A percentile compares a stretch with the other conserved stretches of the same genome.
Conservation (phyloP, 2,797 vertebrate genomes). For the Spatula clypeata region DNA sequence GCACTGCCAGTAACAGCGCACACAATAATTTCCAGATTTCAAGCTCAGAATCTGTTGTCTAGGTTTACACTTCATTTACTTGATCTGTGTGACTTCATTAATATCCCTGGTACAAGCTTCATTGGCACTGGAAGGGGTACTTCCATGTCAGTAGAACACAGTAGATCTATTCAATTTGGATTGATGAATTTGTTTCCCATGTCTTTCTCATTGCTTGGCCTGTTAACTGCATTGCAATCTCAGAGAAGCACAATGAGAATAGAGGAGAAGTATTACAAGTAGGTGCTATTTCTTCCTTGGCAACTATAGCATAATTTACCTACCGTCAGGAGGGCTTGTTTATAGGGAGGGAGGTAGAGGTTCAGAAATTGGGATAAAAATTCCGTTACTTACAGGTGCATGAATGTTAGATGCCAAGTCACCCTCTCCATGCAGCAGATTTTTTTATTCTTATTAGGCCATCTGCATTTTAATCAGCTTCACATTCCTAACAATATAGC, state of each 20-base stretch:
- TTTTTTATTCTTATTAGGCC: background rate
- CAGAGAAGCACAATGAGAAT: background rate
- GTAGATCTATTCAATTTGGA: background rate
- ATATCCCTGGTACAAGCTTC: background rate
- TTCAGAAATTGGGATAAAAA: background rate
- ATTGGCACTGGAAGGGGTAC: background rate
- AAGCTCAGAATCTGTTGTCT: background rate
- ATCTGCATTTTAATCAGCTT: background rate
- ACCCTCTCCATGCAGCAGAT: background rate
- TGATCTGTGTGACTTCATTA: background rate
- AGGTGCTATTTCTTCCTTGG: background rate
- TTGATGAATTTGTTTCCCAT: background rate
- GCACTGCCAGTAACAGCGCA: background rate
- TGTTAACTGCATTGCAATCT: fast-evolving
- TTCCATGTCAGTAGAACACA: background rate
- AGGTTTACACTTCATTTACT: background rate
- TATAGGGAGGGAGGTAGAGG: background rate
- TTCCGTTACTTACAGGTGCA: background rate
- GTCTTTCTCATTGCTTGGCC: background rate
- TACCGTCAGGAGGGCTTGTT: background rate
- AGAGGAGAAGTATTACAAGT: background rate
- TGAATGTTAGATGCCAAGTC: background rate
- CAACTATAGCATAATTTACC: background rate
- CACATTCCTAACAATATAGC: background rate
- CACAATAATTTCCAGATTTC: background rate